Base-by-base conservation (phyloP, 2,113 vertebrate species). In the Accipiter cooperii region DNA sequence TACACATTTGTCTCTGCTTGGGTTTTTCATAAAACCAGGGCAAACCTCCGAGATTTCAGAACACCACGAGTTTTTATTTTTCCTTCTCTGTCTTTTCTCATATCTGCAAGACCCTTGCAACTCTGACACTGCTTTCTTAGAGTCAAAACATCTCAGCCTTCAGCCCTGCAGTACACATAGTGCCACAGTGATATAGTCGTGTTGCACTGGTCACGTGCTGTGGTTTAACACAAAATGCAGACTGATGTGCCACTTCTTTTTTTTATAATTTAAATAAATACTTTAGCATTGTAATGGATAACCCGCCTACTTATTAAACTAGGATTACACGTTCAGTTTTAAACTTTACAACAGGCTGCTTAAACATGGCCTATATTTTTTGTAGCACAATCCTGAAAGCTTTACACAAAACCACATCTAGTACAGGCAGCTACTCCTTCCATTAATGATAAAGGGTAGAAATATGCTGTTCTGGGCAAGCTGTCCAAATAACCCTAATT, bases 401-500 rank as follows among this genome's bases (percentile, higher is more conserved):
- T 73, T 92, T 77, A 77, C 42, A 51, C 15, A 92, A 95, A 92
- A 19, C 13, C 19, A 24, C 36, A 88, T 47, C 42, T 61, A 66
- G 17, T 61, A n/a, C 17, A 81, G 17, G 64, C 76, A 66, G 36
- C 36, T 70, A 89, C 36, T 58, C 71, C 76, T 86, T 86, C 90
- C 18, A 12, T 65, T 76, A 81, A 86, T 38, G 47, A 60, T 46
- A 81, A 92, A 81, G 55, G 42, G 55, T 64, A 95, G 80, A 96
- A 91, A 84, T 58, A 84, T 1, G 6, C 58, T 74, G 11, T 58
- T 86, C 44, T 77, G 64, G 42, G n/a, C 33, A 78, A 87, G 38
- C 51, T 95, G 74, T 95, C 60, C 52, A 60, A 94, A 95, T 81
- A 95, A 84, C 47, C 20, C n/a, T 87, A 89, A 81, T 21, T 89